These are phyloP conservation scores for Bombyx mori DNA, from an alignment of 1,140 invertebrate species.

Conservation along the genomic window ASM3026992v2 NC_085112.1:12754001-12754500, in stretches of 20 bases:
- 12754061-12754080: no score
- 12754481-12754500: no score
- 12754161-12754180: slow-evolving; percentile 1
- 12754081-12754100: no score
- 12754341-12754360: slow-evolving; percentile 52
- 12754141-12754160: no score
- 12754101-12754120: no score
- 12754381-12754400: slow-evolving; percentile 46
- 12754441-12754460: no score
- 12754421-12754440: no score
- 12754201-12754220: slow-evolving; percentile 6
- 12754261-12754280: slow-evolving; percentile 20
- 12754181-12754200: slow-evolving; percentile 3
- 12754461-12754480: no score
- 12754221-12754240: slow-evolving; percentile 6
- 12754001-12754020: no score
- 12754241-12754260: neutral
- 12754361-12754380: slow-evolving; percentile 50
- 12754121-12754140: no score
- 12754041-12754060: no score
- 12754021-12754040: no score
- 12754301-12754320: slow-evolving; percentile 36
- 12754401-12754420: slow-evolving; percentile 5
- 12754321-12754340: slow-evolving; percentile 36
- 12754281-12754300: slow-evolving; percentile 30